Evolutionary conservation across 92 coral and sea anemone species (phyloP), one percentile per base, ranked within the genome.

Genomic region (Porites rus): DNA sequence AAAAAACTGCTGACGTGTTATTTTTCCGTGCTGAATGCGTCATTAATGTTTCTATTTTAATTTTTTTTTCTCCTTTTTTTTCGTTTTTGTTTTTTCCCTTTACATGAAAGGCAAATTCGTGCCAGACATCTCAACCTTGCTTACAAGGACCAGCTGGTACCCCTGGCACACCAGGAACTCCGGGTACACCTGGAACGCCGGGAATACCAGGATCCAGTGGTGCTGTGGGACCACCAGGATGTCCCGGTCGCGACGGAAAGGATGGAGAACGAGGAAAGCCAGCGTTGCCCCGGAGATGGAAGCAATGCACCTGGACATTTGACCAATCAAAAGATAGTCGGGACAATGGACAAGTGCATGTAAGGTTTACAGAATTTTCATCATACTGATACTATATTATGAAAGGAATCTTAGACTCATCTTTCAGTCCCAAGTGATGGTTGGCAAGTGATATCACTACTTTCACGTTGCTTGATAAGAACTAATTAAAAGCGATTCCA

Each of bases 131-230:
- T 18, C 17, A 11, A 59, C 63, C 63, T 59, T 59, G 14, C 17
- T 59, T 59, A 17, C 72, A 24, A 24, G 22, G 72, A n/a, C 38
- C 72, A 2, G 63, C 72, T 10, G 72, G 72, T 67, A 10, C 38
- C 22, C 72, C 72, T 24, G 72, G 72, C 17, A 11, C 19, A n/a
- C 72, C 72, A 74, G 88, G 88, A 54, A 38, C 68, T 60, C 72
- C 77, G 7, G 88, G 88, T 75, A 79, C 66, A 12, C 69, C 22
- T 5, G 88, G 88, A 18, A 46, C 70, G 14, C 53, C 51, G 38
- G 88, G 80, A 18, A 59, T 65, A n/a, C 80, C 65, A 59, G 88
- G 88, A 14, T 71, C 81, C 20, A 81, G 81, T 18, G 88, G 88
- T 16, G 51, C 13, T 60, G 58, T 58, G 18, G 88, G 88, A 72